Percentiles rank a stretch among this genome's conserved stretches.
Evolutionary conservation across 2,797 vertebrate genomes (phyloP).

Genomic region (Gymnothorax javanicus): DNA sequence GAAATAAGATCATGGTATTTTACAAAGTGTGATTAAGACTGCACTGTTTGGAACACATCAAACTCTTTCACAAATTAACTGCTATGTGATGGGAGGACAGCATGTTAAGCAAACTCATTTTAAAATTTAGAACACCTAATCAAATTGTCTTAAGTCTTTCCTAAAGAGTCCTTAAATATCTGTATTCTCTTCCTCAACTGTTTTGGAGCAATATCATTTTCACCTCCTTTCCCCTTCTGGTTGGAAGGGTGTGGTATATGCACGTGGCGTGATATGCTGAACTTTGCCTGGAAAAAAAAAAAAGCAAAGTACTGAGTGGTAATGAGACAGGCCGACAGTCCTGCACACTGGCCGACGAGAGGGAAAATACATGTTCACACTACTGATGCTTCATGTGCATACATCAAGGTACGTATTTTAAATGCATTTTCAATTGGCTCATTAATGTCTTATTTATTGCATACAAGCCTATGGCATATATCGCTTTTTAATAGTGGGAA

Average conservation of each 20-base stretch:
- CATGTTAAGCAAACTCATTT: background rate
- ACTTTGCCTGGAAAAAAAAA: conserved; percentile 49
- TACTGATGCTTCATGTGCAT: background rate
- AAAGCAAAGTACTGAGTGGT: conserved; percentile 31
- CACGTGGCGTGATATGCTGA: conserved; percentile 38
- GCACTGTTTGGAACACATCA: background rate
- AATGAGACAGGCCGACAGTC: background rate
- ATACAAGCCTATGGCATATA: background rate
- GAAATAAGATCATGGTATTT: background rate
- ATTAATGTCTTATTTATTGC: background rate
- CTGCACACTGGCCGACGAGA: background rate
- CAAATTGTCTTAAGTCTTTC: background rate
- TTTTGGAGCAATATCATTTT: background rate
- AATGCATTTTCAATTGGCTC: background rate
- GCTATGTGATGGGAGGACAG: conserved; percentile 24
- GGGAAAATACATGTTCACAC: background rate
- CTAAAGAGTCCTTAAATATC: background rate
- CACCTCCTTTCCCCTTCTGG: conserved; percentile 12
- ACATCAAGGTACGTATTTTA: conserved; percentile 22
- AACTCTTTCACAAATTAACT: conserved; percentile 12
- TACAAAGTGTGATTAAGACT: background rate
- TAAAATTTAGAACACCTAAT: background rate
- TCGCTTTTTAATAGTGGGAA: background rate
- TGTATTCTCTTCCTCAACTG: background rate
- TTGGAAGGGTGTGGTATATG: conserved; percentile 36